These are phyloP conservation scores for Bombylius discolor DNA, from an alignment of 2,888 invertebrate species.

Conservation along the genomic window DNA sequence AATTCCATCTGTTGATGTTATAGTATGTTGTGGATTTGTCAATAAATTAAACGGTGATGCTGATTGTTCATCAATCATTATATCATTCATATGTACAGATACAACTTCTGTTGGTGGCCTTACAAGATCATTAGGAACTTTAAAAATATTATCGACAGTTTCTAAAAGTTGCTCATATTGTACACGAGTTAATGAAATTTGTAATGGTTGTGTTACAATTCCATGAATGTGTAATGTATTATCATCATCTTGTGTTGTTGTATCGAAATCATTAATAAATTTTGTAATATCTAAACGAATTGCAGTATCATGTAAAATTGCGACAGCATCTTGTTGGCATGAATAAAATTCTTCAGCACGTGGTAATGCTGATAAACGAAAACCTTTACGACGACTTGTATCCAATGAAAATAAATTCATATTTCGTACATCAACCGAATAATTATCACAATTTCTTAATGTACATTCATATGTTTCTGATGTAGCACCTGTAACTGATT, in stretches of 20 bases:
- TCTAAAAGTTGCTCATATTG: slow-evolving; percentile 86
- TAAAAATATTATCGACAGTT: slow-evolving; percentile 39
- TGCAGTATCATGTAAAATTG: slow-evolving; percentile 81
- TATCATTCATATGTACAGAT: slow-evolving; percentile 23
- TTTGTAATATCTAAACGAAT: slow-evolving; percentile 56
- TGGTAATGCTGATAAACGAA: slow-evolving; percentile 30
- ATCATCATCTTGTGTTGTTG: not conserved
- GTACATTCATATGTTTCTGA: not conserved
- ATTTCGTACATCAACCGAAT: slow-evolving; percentile 63
- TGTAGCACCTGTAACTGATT: not conserved
- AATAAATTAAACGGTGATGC: slow-evolving; percentile 13
- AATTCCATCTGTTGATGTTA: not conserved
- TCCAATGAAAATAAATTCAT: slow-evolving; percentile 78
- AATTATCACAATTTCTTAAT: slow-evolving; percentile 26
- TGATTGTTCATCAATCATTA: slow-evolving; percentile 1
- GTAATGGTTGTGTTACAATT: slow-evolving; percentile 67
- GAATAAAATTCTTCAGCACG: slow-evolving; percentile 60
- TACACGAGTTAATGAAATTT: slow-evolving; percentile 69
- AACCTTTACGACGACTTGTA: slow-evolving; percentile 38
- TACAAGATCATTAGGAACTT: slow-evolving; percentile 20
- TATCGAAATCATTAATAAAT: slow-evolving; percentile 14
- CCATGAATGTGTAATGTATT: slow-evolving; percentile 46
- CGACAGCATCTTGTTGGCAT: slow-evolving; percentile 59
- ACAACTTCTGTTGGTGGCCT: slow-evolving; percentile 21
- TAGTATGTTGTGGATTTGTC: not conserved